Evolutionary conservation across 2,113 vertebrate genomes (phyloP).

Genomic region (Saimiri boliviensis): DNA sequence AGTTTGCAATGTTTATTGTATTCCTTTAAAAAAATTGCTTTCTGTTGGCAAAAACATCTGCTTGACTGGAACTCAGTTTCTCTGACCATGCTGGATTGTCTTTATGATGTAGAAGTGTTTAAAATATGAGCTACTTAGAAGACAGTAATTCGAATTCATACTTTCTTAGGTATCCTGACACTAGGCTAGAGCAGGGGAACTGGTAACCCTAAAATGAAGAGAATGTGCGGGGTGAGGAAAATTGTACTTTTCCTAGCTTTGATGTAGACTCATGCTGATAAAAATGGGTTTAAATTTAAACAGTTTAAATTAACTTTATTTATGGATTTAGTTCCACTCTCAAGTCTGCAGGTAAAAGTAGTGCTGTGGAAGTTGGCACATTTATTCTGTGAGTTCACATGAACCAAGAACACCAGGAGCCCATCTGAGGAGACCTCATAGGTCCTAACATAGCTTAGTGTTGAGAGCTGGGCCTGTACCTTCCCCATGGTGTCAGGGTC

Average conservation of each 20-base stretch:
- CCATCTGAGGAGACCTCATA: neutral
- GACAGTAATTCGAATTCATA: neutral
- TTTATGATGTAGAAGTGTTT: neutral
- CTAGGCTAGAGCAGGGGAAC: neutral
- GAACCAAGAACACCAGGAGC: neutral
- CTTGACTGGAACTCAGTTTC: constrained; percentile 14
- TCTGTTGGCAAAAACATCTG: constrained; percentile 1
- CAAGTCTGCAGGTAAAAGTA: neutral
- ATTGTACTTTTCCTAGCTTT: neutral
- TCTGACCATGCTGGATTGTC: neutral
- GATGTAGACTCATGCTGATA: neutral
- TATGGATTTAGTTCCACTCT: neutral
- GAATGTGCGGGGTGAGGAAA: neutral
- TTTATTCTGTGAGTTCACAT: neutral
- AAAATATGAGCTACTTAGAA: neutral
- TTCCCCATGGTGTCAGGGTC: neutral
- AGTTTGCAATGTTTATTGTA: neutral
- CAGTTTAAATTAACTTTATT: neutral
- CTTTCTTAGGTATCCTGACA: neutral
- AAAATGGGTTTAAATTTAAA: neutral
- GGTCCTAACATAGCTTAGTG: neutral
- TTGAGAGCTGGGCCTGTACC: neutral
- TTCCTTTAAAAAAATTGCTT: neutral
- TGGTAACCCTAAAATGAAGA: neutral
- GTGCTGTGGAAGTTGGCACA: neutral